Evolutionary conservation across 2,888 invertebrate species (phyloP).

Genomic region (Polydrusus cervinus): DNA sequence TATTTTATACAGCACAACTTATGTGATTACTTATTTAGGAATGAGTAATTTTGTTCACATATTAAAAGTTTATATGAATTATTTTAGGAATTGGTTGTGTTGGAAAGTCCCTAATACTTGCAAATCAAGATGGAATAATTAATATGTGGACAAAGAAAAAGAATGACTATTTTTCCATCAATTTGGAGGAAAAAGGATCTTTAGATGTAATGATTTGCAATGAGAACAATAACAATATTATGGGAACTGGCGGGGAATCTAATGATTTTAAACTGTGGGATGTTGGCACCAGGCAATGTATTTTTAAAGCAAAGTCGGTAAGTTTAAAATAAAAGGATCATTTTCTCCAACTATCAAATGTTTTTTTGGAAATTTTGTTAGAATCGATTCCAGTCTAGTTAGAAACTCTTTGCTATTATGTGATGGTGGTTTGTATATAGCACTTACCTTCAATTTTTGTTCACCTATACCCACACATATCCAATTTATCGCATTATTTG

Average conservation of each 20-base stretch:
- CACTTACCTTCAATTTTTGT: too few relatives aligned
- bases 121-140: constrained; percentile 77
- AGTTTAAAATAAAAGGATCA: too few relatives aligned
- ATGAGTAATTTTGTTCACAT: too few relatives aligned
- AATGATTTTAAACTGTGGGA: constrained; percentile 93
- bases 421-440: too few relatives aligned
- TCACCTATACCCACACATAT: too few relatives aligned
- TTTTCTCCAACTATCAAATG: too few relatives aligned
- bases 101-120: constrained; percentile 73
- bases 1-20: too few relatives aligned
- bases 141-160: constrained; percentile 76
- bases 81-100: constrained; percentile 66
- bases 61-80: background rate
- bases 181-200: constrained; percentile 75
- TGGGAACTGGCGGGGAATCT: constrained; percentile 93
- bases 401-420: too few relatives aligned
- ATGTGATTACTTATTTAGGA: too few relatives aligned
- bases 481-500: too few relatives aligned
- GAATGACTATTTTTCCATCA: constrained; percentile 69
- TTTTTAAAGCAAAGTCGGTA: constrained; percentile 77
- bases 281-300: constrained; percentile 70
- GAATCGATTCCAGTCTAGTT: too few relatives aligned
- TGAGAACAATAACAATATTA: constrained; percentile 73
- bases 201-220: constrained; percentile 81
- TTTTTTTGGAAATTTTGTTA: too few relatives aligned